Conservation (phyloP, 2,113 vertebrate genomes). For the Cynoglossus semilaevis region DNA sequence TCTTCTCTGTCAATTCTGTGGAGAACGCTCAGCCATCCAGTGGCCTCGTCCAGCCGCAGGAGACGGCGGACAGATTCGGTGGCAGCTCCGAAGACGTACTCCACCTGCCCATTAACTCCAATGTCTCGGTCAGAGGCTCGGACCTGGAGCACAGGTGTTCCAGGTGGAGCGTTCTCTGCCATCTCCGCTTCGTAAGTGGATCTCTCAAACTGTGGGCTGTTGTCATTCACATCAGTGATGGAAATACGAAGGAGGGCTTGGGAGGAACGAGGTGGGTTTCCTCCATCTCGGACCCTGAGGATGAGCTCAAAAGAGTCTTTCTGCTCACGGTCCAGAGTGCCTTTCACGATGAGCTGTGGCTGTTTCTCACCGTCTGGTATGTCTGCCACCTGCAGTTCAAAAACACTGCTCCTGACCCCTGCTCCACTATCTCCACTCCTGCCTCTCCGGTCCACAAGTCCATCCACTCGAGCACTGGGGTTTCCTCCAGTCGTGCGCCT, state of each 20-base stretch:
- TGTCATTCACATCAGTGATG: constrained; percentile 96
- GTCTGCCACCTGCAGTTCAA: constrained; percentile 94
- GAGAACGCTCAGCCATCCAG: constrained; percentile 92
- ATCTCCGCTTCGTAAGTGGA: constrained; percentile 90
- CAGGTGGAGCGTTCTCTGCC: constrained; percentile 91
- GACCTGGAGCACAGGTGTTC: constrained; percentile 92
- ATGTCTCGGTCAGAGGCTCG: constrained; percentile 88
- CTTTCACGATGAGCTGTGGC: constrained; percentile 97
- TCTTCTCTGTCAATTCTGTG: constrained; percentile 95
- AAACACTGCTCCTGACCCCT: constrained; percentile 84
- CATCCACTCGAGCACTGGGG: constrained; percentile 70
- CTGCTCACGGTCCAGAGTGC: constrained; percentile 89
- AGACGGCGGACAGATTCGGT: constrained; percentile 88
- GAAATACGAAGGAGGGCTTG: constrained; percentile 91
- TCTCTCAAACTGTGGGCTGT: constrained; percentile 93
- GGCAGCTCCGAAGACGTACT: constrained; percentile 92
- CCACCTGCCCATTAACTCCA: constrained; percentile 94
- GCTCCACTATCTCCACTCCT: constrained; percentile 67
- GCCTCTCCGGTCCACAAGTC: constrained; percentile 69
- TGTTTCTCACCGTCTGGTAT: constrained; percentile 96
- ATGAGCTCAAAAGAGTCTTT: constrained; percentile 92
- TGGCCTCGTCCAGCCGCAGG: constrained; percentile 88
- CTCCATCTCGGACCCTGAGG: constrained; percentile 90
- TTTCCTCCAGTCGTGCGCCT: constrained; percentile 64
- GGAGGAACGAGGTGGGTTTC: constrained; percentile 88